phyloP scores from a whole-genome alignment of 2,113 vertebrate genomes.

The human (Homo sapiens) region GRCh38 chr7:112891001-112891500 shows the following conservation, averaged over 20 bases:
- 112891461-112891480: slow-evolving; percentile 27
- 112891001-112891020: neutral
- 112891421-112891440: neutral
- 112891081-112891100: slow-evolving; percentile 11
- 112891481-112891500: slow-evolving; percentile 16
- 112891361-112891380: slow-evolving; percentile 18
- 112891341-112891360: neutral
- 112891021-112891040: slow-evolving; percentile 1
- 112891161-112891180: neutral
- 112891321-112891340: slow-evolving; percentile 9
- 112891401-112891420: neutral
- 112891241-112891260: neutral
- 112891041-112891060: neutral
- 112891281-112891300: slow-evolving; percentile 31
- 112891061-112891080: slow-evolving; percentile 11
- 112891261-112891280: neutral
- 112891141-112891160: slow-evolving; percentile 13
- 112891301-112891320: neutral
- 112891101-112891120: neutral
- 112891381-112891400: slow-evolving; percentile 36
- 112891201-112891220: neutral
- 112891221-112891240: neutral
- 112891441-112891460: slow-evolving; percentile 9
- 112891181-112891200: neutral
- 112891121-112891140: neutral